A percentile compares a stretch with the other conserved stretches of the same genome.
Evolutionary conservation across 2,888 invertebrate species (phyloP).

Genomic region (Oscheius sp.): DNA sequence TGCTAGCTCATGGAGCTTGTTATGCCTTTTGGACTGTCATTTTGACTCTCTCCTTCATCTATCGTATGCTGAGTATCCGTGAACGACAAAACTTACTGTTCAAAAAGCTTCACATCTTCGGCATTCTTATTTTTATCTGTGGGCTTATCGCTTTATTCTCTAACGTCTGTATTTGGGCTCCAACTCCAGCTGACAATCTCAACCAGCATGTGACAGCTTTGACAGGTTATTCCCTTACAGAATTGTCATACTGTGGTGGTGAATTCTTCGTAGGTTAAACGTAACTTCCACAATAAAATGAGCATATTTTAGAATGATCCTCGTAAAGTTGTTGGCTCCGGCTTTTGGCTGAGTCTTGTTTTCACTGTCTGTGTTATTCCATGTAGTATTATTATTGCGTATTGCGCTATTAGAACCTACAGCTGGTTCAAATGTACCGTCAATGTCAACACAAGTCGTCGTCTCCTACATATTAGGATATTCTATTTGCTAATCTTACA

Average conservation of each 20-base stretch:
- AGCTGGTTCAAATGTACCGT: conserved; percentile 24
- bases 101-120: conserved; percentile 1
- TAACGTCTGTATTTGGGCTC: conserved; percentile 6
- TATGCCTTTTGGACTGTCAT: conserved; percentile 17
- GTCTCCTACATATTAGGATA: conserved; percentile 9
- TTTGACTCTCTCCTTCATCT: conserved; percentile 12
- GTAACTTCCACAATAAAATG: not conserved
- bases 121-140: not conserved
- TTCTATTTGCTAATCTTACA: conserved; percentile 13
- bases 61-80: conserved; percentile 15
- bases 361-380: conserved; percentile 10
- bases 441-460: conserved; percentile 15
- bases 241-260: conserved; percentile 18
- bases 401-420: conserved; percentile 13
- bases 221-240: conserved; percentile 4
- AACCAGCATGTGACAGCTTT: conserved; percentile 1
- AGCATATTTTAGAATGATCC: conserved; percentile 16
- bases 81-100: conserved; percentile 6
- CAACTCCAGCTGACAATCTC: not conserved
- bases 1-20: conserved; percentile 15
- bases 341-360: conserved; percentile 7
- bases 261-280: conserved; percentile 22
- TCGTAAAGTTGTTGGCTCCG: not conserved
- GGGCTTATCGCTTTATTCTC: conserved; percentile 3
- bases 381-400: conserved; percentile 2